Evolutionary conservation across 2,797 vertebrate genomes (phyloP).

Genomic region (Mormyrus hasselquistii): DNA sequence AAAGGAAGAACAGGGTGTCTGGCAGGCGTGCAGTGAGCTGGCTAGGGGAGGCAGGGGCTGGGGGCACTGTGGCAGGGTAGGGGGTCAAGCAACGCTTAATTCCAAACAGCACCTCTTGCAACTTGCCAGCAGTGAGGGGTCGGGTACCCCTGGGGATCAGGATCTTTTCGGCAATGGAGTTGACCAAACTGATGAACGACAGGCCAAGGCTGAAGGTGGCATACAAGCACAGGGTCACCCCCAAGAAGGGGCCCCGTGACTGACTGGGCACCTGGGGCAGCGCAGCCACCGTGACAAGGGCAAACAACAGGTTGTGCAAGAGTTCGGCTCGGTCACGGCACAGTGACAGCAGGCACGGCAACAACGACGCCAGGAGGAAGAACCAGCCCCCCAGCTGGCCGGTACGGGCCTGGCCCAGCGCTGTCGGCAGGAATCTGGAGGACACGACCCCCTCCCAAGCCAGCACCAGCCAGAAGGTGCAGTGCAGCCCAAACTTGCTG

Average conservation of each 20-base stretch:
- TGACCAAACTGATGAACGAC: conserved; percentile 32
- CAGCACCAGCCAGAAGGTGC: conserved; percentile 29
- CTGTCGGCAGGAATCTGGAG: background rate
- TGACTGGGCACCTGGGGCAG: conserved; percentile 27
- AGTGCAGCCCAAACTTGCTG: conserved; percentile 30
- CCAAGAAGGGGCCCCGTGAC: conserved; percentile 26
- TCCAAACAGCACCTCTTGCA: conserved; percentile 27
- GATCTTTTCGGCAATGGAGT: conserved; percentile 36
- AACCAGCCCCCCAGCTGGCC: conserved; percentile 31
- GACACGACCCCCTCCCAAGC: conserved; percentile 29
- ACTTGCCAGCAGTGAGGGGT: conserved; percentile 15
- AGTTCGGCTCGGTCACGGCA: conserved; percentile 26
- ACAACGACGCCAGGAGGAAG: conserved; percentile 25
- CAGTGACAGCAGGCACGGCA: conserved; percentile 33
- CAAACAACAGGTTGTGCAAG: conserved; percentile 26
- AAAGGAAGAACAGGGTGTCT: conserved; percentile 34
- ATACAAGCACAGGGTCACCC: conserved; percentile 23
- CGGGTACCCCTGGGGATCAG: conserved; percentile 27
- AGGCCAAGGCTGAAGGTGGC: conserved; percentile 22
- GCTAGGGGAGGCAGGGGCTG: background rate
- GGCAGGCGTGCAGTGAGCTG: conserved; percentile 26
- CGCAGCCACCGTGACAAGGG: conserved; percentile 26
- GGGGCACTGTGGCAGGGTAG: background rate
- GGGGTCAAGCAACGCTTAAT: conserved; percentile 22
- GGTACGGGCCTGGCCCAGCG: background rate